A percentile compares a stretch with the other conserved stretches of the same genome.
These are phyloP conservation scores for Meles meles DNA, from an alignment of 2,113 vertebrate genomes.

Conservation along the genomic window DNA sequence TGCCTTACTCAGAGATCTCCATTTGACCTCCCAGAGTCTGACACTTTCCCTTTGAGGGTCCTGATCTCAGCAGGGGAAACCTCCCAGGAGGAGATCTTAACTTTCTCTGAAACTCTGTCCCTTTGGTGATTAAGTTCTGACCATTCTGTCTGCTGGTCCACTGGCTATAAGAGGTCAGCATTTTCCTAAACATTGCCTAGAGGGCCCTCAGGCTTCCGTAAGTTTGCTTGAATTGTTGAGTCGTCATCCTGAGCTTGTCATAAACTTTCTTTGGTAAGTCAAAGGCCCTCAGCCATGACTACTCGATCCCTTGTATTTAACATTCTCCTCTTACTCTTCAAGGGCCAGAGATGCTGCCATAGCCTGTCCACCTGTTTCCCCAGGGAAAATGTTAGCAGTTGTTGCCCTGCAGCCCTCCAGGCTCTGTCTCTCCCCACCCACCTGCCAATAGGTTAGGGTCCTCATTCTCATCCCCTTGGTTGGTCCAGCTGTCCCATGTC, in stretches of 20 bases:
- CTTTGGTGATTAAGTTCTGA: neutral
- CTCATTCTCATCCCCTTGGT: neutral
- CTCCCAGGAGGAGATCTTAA: neutral
- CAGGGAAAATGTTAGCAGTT: neutral
- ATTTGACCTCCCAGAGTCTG: neutral
- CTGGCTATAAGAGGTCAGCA: neutral
- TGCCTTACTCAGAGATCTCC: neutral
- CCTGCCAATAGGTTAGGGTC: fast-evolving
- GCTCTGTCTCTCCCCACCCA: neutral
- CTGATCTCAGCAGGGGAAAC: neutral
- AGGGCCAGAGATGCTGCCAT: neutral
- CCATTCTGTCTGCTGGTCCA: neutral
- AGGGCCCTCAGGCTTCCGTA: neutral
- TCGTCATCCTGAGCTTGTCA: neutral
- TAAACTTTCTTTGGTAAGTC: neutral
- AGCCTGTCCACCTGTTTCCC: neutral
- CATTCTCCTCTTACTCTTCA: neutral
- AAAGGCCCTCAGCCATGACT: neutral
- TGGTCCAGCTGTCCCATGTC: neutral
- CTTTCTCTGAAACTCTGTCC: neutral
- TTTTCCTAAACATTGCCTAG: neutral
- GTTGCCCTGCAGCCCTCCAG: fast-evolving
- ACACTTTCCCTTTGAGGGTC: neutral
- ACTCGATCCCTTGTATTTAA: neutral
- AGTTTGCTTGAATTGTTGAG: neutral